These are phyloP conservation scores for Syrrhaptes paradoxus DNA, from an alignment of 2,113 vertebrate species.

Conservation along the genomic window DNA sequence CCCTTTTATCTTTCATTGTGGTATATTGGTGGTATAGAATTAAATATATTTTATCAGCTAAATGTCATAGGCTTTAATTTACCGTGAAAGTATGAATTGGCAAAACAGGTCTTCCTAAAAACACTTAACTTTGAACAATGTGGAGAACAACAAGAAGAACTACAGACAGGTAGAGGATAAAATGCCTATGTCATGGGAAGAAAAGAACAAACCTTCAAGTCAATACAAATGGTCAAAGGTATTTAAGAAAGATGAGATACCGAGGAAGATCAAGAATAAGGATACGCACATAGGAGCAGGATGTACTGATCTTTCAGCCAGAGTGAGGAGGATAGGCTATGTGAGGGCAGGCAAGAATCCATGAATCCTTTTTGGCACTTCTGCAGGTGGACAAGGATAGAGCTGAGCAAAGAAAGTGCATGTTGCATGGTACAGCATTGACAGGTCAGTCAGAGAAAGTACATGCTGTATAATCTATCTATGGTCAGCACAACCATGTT, in stretches of 20 bases:
- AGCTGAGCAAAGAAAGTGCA: background rate
- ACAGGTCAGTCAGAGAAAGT: slow-evolving; percentile 9
- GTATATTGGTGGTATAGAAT: background rate
- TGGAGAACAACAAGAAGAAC: background rate
- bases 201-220: background rate
- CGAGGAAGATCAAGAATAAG: background rate
- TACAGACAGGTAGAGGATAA: background rate
- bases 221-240: background rate
- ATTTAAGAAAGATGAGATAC: background rate
- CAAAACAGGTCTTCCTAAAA: background rate
- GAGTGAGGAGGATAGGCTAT: background rate
- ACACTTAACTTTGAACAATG: background rate
- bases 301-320: background rate
- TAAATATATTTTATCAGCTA: background rate
- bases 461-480: slow-evolving; percentile 39
- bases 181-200: fast-evolving
- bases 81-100: background rate
- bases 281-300: background rate
- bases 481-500: background rate
- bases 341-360: background rate
- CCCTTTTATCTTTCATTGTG: background rate
- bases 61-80: background rate
- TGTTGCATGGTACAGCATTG: background rate
- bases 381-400: background rate
- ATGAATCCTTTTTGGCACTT: background rate